phyloP scores from a whole-genome alignment of 2,113 vertebrate species.

The Scomber scombrus region DNA sequence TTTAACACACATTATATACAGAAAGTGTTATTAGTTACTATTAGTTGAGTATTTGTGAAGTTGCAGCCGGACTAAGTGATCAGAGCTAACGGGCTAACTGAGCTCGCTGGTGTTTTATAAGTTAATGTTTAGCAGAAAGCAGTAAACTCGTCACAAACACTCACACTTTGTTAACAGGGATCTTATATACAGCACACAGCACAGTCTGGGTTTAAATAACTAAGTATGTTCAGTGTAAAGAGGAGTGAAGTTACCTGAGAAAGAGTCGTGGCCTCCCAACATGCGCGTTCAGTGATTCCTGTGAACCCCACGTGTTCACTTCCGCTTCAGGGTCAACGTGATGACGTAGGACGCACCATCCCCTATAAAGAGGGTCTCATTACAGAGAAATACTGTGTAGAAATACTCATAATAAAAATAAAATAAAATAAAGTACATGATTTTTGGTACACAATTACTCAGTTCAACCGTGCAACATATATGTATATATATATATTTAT shows the following conservation, averaged over 20 bases:
- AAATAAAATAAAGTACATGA: no score
- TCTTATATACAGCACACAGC: accelerated
- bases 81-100: background rate
- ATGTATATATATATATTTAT: no score
- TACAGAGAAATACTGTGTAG: no score
- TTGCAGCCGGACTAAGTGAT: background rate
- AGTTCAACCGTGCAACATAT: no score
- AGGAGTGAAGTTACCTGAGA: constrained; percentile 6
- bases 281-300: background rate
- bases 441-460: no score
- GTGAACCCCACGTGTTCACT: constrained; percentile 75
- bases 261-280: constrained; percentile 1
- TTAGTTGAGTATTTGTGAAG: background rate
- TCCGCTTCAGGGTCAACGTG: constrained; percentile 69
- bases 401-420: no score
- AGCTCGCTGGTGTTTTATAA: background rate
- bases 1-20: background rate
- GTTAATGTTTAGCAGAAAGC: no score
- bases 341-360: constrained; percentile 45
- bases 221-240: accelerated
- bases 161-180: no score
- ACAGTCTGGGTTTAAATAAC: accelerated
- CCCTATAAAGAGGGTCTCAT: background rate
- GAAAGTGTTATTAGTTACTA: background rate
- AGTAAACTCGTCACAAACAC: background rate